Evolutionary conservation across 2,888 invertebrate species (phyloP).

Genomic region (Parnassius apollo): DNA sequence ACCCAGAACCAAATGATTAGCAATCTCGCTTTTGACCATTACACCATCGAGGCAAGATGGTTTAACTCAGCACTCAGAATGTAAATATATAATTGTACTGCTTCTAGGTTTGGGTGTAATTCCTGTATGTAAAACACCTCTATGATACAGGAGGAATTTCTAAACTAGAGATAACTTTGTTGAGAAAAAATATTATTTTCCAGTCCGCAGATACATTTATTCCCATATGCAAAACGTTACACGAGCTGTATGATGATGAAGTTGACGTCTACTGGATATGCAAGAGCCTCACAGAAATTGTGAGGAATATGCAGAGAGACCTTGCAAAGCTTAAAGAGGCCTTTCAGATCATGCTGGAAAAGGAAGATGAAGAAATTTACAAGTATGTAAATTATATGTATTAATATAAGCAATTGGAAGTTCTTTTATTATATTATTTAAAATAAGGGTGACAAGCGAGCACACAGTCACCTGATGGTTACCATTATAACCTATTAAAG

Average conservation of each 20-base stretch:
- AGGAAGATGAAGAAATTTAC: slow-evolving; percentile 87
- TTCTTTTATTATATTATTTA: neutral
- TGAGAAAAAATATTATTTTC: slow-evolving; percentile 28
- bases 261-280: slow-evolving; percentile 92
- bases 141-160: too few species aligned
- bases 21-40: too few species aligned
- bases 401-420: neutral
- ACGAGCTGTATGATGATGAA: slow-evolving; percentile 86
- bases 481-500: too few species aligned
- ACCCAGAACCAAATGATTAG: too few species aligned
- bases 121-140: too few species aligned
- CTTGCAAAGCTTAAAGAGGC: slow-evolving; percentile 84
- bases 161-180: too few species aligned
- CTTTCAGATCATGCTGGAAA: slow-evolving; percentile 85
- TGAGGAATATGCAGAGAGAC: slow-evolving; percentile 84
- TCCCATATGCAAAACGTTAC: slow-evolving; percentile 85
- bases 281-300: slow-evolving; percentile 86
- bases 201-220: slow-evolving; percentile 81
- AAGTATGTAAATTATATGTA: slow-evolving; percentile 61
- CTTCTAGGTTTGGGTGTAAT: too few species aligned
- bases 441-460: too few species aligned
- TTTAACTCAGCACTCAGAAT: too few species aligned
- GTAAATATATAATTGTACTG: too few species aligned
- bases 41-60: too few species aligned
- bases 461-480: too few species aligned